These are phyloP conservation scores for Brachionus rubens DNA, from an alignment of 1,140 invertebrate species.

Conservation along the genomic window DNA sequence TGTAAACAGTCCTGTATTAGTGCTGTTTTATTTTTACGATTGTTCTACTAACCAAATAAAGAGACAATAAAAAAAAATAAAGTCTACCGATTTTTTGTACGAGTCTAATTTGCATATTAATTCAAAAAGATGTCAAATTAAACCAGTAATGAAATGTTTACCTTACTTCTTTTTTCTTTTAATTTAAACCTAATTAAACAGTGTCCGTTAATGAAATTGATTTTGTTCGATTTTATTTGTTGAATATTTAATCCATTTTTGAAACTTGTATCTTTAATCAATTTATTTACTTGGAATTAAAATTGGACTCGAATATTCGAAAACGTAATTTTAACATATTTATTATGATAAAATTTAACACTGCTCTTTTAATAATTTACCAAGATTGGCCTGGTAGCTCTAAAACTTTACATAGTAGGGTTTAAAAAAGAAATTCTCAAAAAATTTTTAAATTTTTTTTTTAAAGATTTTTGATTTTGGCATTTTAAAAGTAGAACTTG, in stretches of 20 bases:
- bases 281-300: conserved; percentile 21
- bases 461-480: no score
- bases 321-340: background rate
- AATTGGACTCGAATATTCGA: background rate
- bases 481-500: no score
- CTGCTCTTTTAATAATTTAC: no score
- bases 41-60: no score
- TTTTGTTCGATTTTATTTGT: background rate
- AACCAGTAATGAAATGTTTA: conserved; percentile 29
- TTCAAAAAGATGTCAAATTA: conserved; percentile 39
- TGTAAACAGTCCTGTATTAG: conserved; percentile 30
- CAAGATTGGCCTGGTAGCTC: no score
- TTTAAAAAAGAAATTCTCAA: no score
- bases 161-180: background rate
- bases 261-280: conserved; percentile 5
- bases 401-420: no score
- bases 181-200: conserved; percentile 15
- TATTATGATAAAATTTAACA: no score
- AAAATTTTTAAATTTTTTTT: no score
- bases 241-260: background rate
- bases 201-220: conserved; percentile 1
- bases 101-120: conserved; percentile 15
- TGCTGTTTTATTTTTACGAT: background rate
- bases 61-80: conserved; percentile 8
- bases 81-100: conserved; percentile 17